Evolutionary conservation across 2,888 invertebrate species (phyloP).

Genomic region (Trichogramma evanescens): DNA sequence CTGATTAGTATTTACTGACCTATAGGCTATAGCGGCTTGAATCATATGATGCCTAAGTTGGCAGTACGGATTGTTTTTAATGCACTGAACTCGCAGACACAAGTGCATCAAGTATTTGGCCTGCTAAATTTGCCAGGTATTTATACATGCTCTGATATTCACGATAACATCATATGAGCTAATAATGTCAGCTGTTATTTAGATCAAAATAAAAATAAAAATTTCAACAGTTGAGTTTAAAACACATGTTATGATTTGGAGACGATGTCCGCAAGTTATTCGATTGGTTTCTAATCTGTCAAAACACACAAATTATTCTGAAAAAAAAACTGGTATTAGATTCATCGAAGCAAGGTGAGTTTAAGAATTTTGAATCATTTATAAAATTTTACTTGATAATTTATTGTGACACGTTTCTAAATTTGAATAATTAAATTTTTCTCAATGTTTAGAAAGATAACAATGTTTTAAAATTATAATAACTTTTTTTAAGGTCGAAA

Average conservation of each 20-base stretch:
- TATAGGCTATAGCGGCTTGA: no score
- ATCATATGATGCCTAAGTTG: no score
- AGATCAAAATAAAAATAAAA: no score
- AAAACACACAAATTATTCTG: slow-evolving; percentile 22
- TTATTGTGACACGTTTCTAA: not conserved
- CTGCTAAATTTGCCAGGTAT: no score
- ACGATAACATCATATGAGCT: no score
- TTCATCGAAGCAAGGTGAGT: slow-evolving; percentile 15
- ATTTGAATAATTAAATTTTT: not conserved
- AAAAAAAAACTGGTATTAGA: slow-evolving; percentile 9
- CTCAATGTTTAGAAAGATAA: not conserved
- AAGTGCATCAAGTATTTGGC: no score
- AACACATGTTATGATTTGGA: slow-evolving; percentile 41
- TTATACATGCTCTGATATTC: no score
- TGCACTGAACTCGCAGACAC: no score
- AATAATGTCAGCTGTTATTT: no score
- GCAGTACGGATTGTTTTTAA: no score
- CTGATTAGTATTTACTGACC: no score
- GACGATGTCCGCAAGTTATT: slow-evolving; percentile 33
- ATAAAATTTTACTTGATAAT: not conserved
- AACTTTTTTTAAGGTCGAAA: slow-evolving; percentile 7
- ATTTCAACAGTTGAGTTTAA: not conserved
- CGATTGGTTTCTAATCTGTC: slow-evolving; percentile 20
- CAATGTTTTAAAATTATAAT: not conserved
- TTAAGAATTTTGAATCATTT: not conserved